Base-by-base conservation (phyloP, 2,797 vertebrate species). In the Rhadinocentrus ornatus region DNA sequence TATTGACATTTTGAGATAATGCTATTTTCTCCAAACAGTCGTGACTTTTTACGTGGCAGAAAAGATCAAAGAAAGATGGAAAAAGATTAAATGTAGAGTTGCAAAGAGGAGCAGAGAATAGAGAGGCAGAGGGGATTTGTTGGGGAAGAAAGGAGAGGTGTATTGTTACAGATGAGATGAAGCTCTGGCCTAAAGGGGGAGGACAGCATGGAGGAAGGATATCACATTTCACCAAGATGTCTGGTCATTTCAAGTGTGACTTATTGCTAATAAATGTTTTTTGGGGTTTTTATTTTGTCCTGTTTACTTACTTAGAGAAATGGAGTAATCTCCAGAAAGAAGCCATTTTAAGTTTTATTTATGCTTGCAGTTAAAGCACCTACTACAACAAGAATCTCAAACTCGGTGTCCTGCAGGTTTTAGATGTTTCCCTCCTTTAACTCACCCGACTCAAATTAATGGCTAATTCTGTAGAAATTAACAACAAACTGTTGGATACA, bases 151-250 rank as follows among this genome's bases (percentile, higher is more conserved):
- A 52, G 50, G 20, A 59, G 73, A 77, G 69, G 81, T 83, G 70
- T 85, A 29, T 18, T 58, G 80, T 88, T 83, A 88, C 81, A 72
- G 68, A 73, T 75, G 62, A 83, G 78, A 85, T 64, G 61, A 75
- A 77, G 69, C 71, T 20, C 52, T 69, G 48, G 73, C 20, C 69
- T 27, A 55, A 77, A 52, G 64, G 48, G 78, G 60, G 55, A 39
- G 37, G 37, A 67, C 73, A 62, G 69, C 56, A 32, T 62, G 50
- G 70, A 31, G 53, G 50, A 48, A 57, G 37, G 54, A 73, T n/a
- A 83, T 72, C 61, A 11, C 53, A 63, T 88, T 85, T 68, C 60
- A 60, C 37, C 55, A 41, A 74, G 71, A 64, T 12, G 0, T 48
- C 66, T 62, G 1, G 53, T 70, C 50, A 44, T n/a, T 71, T 55